A percentile compares a stretch with the other conserved stretches of the same genome.
phyloP scores from a whole-genome alignment of 2,888 invertebrate species.

The Ornithoptera alexandrae region DNA sequence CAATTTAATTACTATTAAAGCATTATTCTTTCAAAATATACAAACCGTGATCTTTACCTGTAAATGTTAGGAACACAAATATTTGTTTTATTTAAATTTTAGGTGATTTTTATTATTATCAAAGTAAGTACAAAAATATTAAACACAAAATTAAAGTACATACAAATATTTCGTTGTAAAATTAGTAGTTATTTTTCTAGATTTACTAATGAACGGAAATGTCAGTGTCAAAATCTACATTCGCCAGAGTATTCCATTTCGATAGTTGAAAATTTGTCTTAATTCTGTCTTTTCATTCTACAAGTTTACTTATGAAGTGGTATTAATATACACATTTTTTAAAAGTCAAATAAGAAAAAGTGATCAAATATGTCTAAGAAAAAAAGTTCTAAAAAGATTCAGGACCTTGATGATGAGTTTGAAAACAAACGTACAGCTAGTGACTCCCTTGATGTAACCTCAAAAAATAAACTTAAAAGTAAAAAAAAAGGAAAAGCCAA shows the following conservation, averaged over 20 bases:
- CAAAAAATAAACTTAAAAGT: constrained; percentile 73
- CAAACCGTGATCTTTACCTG: too few relatives aligned
- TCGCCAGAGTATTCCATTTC: neutral
- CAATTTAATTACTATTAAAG: too few relatives aligned
- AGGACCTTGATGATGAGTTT: constrained; percentile 77
- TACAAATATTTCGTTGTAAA: neutral
- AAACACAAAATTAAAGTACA: too few relatives aligned
- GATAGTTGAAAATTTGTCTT: neutral
- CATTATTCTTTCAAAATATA: too few relatives aligned
- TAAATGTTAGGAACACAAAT: too few relatives aligned
- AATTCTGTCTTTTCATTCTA: neutral
- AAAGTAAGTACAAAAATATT: too few relatives aligned
- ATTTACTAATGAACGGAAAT: neutral
- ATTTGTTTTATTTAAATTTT: too few relatives aligned
- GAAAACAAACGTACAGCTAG: constrained; percentile 60
- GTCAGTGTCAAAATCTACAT: constrained; percentile 2
- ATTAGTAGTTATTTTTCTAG: neutral
- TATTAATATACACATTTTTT: neutral
- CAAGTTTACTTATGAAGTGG: constrained; percentile 15
- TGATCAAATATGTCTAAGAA: constrained; percentile 80
- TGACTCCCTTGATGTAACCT: constrained; percentile 70
- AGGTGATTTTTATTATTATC: too few relatives aligned
- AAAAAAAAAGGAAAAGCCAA: constrained; percentile 74
- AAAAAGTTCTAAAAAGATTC: constrained; percentile 79
- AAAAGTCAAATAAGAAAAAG: neutral